phyloP scores from a whole-genome alignment of 64 coral and sea anemone species.

The Porites lutea region DNA sequence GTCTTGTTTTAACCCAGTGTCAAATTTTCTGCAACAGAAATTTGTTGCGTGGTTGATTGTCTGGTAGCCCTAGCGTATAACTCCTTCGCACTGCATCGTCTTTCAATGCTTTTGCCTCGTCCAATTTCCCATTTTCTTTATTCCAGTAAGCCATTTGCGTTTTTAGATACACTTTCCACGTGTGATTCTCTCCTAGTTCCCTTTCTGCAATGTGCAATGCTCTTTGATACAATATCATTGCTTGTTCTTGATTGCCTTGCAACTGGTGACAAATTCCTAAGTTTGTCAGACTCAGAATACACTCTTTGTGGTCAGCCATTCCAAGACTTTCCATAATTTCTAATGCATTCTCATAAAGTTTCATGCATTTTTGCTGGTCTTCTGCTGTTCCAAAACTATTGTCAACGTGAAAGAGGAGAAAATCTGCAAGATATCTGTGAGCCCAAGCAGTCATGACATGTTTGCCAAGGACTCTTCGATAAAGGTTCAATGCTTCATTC shows the following conservation, averaged over 20 bases:
- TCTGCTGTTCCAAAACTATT: not conserved
- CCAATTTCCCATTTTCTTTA: not conserved
- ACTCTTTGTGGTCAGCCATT: not conserved
- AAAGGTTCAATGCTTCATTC: constrained; percentile 13
- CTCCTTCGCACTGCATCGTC: constrained; percentile 10
- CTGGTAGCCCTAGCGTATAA: not conserved
- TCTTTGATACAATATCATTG: not conserved
- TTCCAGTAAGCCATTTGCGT: constrained; percentile 6
- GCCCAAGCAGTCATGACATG: constrained; percentile 31
- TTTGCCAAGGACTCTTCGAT: not conserved
- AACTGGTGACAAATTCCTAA: constrained; percentile 16
- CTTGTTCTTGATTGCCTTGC: not conserved
- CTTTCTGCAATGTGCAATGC: constrained; percentile 28
- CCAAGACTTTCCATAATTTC: constrained; percentile 29
- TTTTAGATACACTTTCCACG: constrained; percentile 35
- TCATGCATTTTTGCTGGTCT: not conserved
- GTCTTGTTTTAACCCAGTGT: not conserved
- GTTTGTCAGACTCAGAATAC: constrained; percentile 25
- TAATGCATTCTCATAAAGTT: not conserved
- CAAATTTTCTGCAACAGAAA: constrained; percentile 10
- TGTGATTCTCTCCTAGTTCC: constrained; percentile 4
- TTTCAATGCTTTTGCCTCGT: not conserved
- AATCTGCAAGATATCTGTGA: constrained; percentile 13
- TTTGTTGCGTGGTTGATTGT: constrained; percentile 30
- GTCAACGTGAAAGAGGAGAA: constrained; percentile 1